Conservation (phyloP, 35 echinoderm and acorn worm species). For the Diadema setosum region DNA sequence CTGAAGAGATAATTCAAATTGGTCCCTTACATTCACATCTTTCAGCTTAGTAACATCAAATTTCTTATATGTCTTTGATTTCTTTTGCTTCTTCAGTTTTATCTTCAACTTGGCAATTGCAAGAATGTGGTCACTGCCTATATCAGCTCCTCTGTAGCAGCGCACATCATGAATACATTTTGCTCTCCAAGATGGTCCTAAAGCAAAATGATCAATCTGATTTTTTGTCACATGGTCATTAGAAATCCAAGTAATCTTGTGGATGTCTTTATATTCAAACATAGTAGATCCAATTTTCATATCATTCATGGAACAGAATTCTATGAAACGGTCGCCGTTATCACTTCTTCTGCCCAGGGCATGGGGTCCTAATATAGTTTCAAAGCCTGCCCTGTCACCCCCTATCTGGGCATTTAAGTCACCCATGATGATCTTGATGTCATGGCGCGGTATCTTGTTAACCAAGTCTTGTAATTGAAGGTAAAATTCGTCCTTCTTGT, state of each 20-base stretch:
- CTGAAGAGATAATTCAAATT: neutral
- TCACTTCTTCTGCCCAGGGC: too few species aligned
- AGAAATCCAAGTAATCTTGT: slow-evolving; percentile 31
- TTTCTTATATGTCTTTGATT: neutral
- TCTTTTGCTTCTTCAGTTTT: slow-evolving; percentile 7
- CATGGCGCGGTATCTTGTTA: too few species aligned
- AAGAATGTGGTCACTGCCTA: slow-evolving; percentile 1
- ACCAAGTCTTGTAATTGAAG: too few species aligned
- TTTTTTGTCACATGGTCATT: neutral
- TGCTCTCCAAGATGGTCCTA: neutral
- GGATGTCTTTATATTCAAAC: slow-evolving; percentile 18
- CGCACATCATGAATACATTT: neutral
- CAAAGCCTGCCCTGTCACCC: too few species aligned
- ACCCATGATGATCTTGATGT: too few species aligned
- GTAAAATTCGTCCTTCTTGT: too few species aligned
- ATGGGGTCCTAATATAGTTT: too few species aligned
- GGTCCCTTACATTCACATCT: neutral
- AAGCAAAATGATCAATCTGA: slow-evolving; percentile 25
- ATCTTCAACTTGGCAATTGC: slow-evolving; percentile 14
- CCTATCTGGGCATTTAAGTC: too few species aligned
- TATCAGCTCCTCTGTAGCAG: slow-evolving; percentile 2
- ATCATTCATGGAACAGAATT: too few species aligned
- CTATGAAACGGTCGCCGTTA: too few species aligned
- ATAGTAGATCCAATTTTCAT: slow-evolving; percentile 2
- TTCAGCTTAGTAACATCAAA: slow-evolving; percentile 3